Evolutionary conservation across 1,140 invertebrate genomes (phyloP), one percentile per base, ranked within the genome.

Genomic region (Phocides pigmalion): DNA sequence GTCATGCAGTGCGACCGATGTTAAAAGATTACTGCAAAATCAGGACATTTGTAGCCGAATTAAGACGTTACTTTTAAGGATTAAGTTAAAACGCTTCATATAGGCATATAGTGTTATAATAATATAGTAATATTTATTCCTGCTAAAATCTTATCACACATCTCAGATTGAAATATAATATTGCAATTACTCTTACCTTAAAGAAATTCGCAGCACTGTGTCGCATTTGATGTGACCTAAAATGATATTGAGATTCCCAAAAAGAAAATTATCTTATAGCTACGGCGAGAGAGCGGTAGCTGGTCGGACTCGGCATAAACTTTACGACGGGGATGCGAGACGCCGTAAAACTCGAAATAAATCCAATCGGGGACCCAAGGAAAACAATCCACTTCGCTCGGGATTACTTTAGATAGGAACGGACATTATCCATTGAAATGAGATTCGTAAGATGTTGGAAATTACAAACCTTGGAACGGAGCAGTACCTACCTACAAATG

Each of bases 281-380:
- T 62, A 65, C 8, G 70, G 42, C 42, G 61, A 76, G 75, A 73
- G 74, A 74, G 76, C 77, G 76, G 86, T 87, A 87, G 86, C 80
- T 66, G 73, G 71, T 72, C 62, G 62, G 66, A 59, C 58, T 66
- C 71, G 78, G 80, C 79, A 81, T 86, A 88, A 87, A 89, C 47
- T 89, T 90, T 90, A 90, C 86, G 88, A 90, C 64, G 59, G 84
- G 80, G 85, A 86, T 87, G 76, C 76, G 84, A 82, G 80, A 82
- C 79, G 78, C 76, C 76, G 82, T 89, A 88, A 90, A 89, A 87
- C 75, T 84, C 76, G 77, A 87, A 87, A 87, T 89, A 87, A 87
- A 84, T 87, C 85, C 80, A 81, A 87, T 88, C 82, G 80, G 73
- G 71, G 77, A 80, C 77, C 75, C 64, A 74, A 82, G 80, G 78